These are phyloP conservation scores for Neomonachus schauinslandi DNA, from an alignment of 2,113 vertebrate genomes.

Conservation along the genomic window DNA sequence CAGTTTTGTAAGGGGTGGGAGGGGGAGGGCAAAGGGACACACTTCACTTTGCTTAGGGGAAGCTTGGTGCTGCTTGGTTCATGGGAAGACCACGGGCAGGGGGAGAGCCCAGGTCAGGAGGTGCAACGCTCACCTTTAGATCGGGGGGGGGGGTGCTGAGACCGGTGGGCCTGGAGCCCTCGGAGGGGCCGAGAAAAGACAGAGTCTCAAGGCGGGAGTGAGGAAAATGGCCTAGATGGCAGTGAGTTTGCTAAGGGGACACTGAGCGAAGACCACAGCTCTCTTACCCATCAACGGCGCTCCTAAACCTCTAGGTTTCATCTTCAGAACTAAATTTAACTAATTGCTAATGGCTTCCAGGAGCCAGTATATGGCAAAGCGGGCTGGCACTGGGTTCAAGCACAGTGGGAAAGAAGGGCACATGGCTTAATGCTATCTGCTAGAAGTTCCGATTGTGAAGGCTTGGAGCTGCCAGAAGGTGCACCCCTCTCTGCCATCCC, in stretches of 20 bases:
- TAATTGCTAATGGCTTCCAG: not conserved
- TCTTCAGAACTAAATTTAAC: not conserved
- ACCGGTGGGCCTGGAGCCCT: not conserved
- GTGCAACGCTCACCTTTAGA: not conserved
- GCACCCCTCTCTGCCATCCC: not conserved
- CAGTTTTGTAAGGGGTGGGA: not conserved
- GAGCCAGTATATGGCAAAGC: not conserved
- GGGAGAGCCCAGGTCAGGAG: not conserved
- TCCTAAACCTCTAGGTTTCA: not conserved
- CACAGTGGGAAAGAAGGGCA: not conserved
- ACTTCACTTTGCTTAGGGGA: no score
- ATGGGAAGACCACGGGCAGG: not conserved
- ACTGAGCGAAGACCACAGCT: not conserved
- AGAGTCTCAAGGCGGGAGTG: not conserved
- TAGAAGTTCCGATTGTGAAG: not conserved
- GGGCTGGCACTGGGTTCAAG: not conserved
- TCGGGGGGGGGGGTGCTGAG: not conserved
- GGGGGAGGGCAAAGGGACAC: not conserved
- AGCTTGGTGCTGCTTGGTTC: not conserved
- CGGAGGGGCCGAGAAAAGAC: not conserved
- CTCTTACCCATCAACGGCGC: not conserved
- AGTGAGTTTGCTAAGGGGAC: not conserved
- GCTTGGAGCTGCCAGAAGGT: not conserved
- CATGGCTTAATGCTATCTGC: not conserved
- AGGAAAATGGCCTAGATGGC: not conserved